Evolutionary conservation across 2,113 vertebrate species (phyloP).

Genomic region (Muntiacus reevesi): DNA sequence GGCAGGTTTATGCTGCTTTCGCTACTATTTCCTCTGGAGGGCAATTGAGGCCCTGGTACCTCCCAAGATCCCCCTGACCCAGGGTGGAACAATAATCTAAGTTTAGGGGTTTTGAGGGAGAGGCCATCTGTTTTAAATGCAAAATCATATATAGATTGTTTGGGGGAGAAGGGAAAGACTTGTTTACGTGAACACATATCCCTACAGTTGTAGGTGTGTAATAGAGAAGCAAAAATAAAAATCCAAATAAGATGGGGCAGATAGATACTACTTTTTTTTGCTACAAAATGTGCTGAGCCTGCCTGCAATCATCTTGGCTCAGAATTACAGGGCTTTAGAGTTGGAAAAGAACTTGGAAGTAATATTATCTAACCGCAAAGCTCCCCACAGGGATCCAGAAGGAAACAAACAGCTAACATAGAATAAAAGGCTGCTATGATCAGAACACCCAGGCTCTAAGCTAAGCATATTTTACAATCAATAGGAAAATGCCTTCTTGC

Average conservation of each 20-base stretch:
- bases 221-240: neutral
- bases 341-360: neutral
- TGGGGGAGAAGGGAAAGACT: neutral
- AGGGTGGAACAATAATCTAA: neutral
- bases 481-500: neutral
- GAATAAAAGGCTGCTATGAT: neutral
- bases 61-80: neutral
- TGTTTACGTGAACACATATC: neutral
- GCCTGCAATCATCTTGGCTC: neutral
- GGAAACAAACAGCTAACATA: neutral
- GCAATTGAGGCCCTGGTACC: neutral
- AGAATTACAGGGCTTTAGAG: neutral
- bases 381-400: neutral
- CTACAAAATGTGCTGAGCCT: neutral
- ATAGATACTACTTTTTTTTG: neutral
- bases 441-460: neutral
- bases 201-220: neutral
- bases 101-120: neutral
- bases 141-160: neutral
- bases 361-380: neutral
- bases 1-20: neutral
- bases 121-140: neutral
- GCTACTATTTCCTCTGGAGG: neutral
- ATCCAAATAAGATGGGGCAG: neutral
- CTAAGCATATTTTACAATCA: neutral